Conservation (phyloP, 2,797 vertebrate species). For the Lepus townsendii region DNA sequence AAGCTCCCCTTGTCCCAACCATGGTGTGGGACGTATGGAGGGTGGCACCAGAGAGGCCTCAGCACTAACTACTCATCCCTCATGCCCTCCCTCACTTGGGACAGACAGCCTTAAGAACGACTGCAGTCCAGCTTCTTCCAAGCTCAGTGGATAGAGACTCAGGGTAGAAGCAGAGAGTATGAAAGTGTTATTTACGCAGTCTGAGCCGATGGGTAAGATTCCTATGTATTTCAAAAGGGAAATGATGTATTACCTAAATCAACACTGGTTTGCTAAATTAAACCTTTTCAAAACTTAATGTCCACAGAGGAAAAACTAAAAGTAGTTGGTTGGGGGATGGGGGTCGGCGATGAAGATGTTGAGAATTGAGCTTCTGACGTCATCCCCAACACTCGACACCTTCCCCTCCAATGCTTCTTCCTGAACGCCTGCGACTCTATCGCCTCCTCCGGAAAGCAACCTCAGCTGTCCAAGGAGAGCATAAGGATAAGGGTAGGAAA, state of each 20-base stretch:
- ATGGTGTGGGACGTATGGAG: not conserved
- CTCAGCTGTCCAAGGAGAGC: not conserved
- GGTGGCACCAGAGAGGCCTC: not conserved
- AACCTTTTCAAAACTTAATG: constrained; percentile 33
- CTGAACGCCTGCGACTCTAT: not conserved
- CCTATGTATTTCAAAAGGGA: not conserved
- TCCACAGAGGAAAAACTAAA: not conserved
- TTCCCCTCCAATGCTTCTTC: not conserved
- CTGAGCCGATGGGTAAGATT: constrained; percentile 12
- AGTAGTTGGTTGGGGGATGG: not conserved
- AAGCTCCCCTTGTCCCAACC: not conserved
- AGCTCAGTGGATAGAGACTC: not conserved
- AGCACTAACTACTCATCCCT: not conserved
- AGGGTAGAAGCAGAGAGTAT: not conserved
- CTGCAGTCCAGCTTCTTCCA: not conserved
- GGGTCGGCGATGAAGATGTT: not conserved
- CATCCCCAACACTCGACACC: not conserved
- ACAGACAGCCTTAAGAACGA: not conserved
- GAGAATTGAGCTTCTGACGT: not conserved
- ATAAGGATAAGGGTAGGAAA: not conserved
- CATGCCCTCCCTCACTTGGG: not conserved
- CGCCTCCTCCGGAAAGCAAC: not conserved
- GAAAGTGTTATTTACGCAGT: not conserved
- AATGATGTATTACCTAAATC: constrained; percentile 28
- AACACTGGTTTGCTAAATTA: constrained; percentile 29